Evolutionary conservation across 2,113 vertebrate species (phyloP).

Genomic region (Odocoileus virginianus): DNA sequence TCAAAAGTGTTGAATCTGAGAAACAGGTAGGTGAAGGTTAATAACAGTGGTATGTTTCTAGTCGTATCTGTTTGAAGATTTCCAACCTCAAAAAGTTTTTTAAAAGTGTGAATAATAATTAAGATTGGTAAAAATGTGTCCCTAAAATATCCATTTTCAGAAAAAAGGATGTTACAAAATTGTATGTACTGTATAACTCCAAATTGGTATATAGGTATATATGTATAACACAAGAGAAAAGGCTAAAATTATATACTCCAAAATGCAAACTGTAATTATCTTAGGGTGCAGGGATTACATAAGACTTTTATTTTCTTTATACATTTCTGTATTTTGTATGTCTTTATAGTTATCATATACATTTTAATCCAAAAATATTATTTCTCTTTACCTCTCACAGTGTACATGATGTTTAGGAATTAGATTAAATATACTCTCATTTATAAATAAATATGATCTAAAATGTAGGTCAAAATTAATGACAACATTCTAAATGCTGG

Average conservation of each 20-base stretch:
- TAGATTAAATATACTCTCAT: background rate
- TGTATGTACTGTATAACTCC: background rate
- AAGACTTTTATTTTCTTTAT: constrained; percentile 30
- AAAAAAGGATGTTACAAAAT: background rate
- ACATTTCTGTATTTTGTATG: background rate
- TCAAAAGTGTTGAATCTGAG: background rate
- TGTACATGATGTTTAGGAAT: background rate
- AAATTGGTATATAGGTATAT: background rate
- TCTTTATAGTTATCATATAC: background rate
- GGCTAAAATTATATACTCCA: constrained; percentile 4
- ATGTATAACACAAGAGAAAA: background rate
- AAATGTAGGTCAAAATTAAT: constrained; percentile 12
- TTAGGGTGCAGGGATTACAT: background rate
- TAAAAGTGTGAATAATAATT: background rate
- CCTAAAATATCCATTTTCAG: background rate
- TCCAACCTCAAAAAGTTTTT: background rate
- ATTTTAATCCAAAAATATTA: background rate
- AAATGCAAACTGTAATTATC: constrained; percentile 36
- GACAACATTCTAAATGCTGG: background rate
- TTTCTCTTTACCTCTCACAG: background rate
- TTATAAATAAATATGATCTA: background rate
- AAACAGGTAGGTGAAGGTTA: background rate
- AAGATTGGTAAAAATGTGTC: background rate
- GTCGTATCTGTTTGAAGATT: background rate
- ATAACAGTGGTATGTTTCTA: background rate